A percentile compares a stretch with the other conserved stretches of the same genome.
Conservation (phyloP, 1,140 invertebrate species). For the Drosophila yakuba region DNA sequence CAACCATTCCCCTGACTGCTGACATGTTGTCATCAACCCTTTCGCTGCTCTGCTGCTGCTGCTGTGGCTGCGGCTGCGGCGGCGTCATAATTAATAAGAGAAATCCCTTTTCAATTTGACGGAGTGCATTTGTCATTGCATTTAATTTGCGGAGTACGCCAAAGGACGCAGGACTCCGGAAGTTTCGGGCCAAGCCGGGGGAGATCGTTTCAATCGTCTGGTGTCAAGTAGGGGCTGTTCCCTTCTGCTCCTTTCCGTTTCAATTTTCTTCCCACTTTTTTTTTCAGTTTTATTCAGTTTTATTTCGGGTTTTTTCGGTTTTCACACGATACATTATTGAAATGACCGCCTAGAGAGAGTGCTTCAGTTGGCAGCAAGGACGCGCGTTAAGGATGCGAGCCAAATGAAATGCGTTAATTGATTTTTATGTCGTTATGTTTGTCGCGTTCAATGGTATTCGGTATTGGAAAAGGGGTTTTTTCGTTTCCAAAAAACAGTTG, state of each 20-base stretch:
- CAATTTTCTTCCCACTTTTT: constrained; percentile 10
- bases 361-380: background rate
- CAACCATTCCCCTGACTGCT: background rate
- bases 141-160: constrained; percentile 80
- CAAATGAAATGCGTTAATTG: constrained; percentile 75
- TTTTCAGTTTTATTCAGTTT: constrained; percentile 23
- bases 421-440: constrained; percentile 65
- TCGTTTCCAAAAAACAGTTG: constrained; percentile 38
- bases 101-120: constrained; percentile 85
- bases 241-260: constrained; percentile 62
- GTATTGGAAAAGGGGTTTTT: constrained; percentile 6
- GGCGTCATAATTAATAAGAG: constrained; percentile 84
- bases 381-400: constrained; percentile 38
- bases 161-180: constrained; percentile 46
- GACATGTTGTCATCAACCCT: constrained; percentile 76
- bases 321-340: constrained; percentile 81
- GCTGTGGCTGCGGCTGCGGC: constrained; percentile 70
- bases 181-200: constrained; percentile 52
- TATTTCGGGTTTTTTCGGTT: constrained; percentile 34
- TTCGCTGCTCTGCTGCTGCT: constrained; percentile 63
- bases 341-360: constrained; percentile 56
- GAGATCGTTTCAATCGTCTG: constrained; percentile 51
- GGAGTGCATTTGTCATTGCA: constrained; percentile 84
- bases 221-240: constrained; percentile 80
- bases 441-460: constrained; percentile 1